These are phyloP conservation scores for Micromesistius poutassou DNA, from an alignment of 2,797 vertebrate genomes.

Conservation along the genomic window DNA sequence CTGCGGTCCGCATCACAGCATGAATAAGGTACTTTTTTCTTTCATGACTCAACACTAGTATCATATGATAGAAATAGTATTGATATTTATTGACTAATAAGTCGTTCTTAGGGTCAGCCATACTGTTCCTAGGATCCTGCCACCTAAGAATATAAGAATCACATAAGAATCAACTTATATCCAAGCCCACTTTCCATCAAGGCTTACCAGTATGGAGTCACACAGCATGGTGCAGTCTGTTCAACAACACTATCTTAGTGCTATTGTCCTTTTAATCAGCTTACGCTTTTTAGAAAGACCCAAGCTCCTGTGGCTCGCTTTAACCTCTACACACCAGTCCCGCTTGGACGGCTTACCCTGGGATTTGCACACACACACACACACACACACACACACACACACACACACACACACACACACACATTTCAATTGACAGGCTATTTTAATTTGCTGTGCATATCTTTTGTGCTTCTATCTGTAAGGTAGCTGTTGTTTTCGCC, in stretches of 20 bases:
- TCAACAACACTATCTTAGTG: conserved; percentile 1
- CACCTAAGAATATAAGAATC: too few relatives aligned
- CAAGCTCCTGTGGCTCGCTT: not conserved
- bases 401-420: conserved; percentile 6
- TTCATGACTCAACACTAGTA: not conserved
- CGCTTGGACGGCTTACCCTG: not conserved
- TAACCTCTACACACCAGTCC: not conserved
- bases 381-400: conserved; percentile 9
- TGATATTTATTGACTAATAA: not conserved
- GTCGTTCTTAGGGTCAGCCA: not conserved
- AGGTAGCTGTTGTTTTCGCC: not conserved
- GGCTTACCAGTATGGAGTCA: not conserved
- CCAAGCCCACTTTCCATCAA: not conserved
- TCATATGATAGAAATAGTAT: not conserved
- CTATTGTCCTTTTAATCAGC: conserved; percentile 2
- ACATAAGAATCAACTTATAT: not conserved
- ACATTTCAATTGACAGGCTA: not conserved
- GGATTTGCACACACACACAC: conserved; percentile 3
- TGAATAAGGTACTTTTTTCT: conserved; percentile 15
- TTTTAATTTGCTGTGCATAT: not conserved
- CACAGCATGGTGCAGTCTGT: not conserved
- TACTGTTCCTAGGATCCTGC: not conserved
- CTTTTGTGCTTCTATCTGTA: not conserved
- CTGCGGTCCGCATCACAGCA: conserved; percentile 24
- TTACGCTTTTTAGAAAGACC: not conserved